phyloP scores from a whole-genome alignment of 2,797 vertebrate genomes.

The Hypotaenidia okinawae region DNA sequence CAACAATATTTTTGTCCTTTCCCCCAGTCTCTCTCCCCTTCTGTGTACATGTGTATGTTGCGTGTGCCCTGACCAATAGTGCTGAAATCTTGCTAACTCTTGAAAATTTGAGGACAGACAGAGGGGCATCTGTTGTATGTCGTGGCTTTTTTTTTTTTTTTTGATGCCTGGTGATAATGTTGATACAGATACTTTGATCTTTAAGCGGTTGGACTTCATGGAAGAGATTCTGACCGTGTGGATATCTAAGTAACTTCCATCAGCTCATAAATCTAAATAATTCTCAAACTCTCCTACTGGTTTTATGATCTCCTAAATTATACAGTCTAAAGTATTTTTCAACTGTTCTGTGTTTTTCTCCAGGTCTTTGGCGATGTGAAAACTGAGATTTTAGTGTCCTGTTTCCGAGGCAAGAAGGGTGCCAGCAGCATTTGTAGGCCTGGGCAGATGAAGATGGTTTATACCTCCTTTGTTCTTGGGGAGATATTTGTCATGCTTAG shows the following conservation, averaged over 20 bases:
- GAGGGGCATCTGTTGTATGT: slow-evolving; percentile 41
- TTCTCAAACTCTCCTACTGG: slow-evolving; percentile 32
- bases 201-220: slow-evolving; percentile 35
- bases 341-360: slow-evolving; percentile 22
- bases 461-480: slow-evolving; percentile 33
- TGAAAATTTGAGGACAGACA: background rate
- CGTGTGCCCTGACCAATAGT: background rate
- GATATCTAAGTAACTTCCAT: slow-evolving; percentile 39
- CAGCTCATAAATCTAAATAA: slow-evolving; percentile 64
- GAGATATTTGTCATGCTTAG: too few species aligned
- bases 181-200: slow-evolving; percentile 64
- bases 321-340: slow-evolving; percentile 33
- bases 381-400: slow-evolving; percentile 3
- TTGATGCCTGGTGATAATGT: slow-evolving; percentile 24
- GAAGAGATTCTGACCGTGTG: slow-evolving; percentile 5
- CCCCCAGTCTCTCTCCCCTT: background rate
- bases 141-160: background rate
- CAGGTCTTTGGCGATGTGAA: slow-evolving; percentile 4
- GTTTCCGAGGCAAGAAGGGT: background rate
- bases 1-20: background rate
- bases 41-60: background rate
- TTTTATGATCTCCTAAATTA: slow-evolving; percentile 56
- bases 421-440: background rate
- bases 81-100: background rate
- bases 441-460: slow-evolving; percentile 19